Evolutionary conservation across 2,113 vertebrate species (phyloP).

Genomic region (Gallinago media): DNA sequence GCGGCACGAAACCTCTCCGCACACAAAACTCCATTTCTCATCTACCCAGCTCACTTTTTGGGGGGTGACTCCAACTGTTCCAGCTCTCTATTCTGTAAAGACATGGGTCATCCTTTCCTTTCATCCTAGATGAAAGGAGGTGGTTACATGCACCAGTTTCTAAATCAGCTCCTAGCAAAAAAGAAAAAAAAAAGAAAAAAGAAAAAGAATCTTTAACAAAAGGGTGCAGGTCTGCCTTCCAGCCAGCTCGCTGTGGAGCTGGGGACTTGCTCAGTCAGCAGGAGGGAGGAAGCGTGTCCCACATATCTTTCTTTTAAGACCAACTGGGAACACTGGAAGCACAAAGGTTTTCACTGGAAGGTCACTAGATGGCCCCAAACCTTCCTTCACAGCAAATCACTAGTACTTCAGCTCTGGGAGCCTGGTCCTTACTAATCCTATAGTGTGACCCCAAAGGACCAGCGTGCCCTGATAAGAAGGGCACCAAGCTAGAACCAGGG

Average conservation of each 20-base stretch:
- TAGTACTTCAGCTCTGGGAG: background rate
- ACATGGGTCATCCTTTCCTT: constrained; percentile 30
- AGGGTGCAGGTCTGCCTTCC: constrained; percentile 20
- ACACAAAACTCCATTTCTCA: background rate
- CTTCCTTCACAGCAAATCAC: background rate
- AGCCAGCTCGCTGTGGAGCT: background rate
- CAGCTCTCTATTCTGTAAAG: background rate
- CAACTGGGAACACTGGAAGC: constrained; percentile 35
- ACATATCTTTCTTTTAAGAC: background rate
- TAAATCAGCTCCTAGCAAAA: constrained; percentile 39
- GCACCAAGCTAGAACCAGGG: background rate
- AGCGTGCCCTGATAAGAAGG: background rate
- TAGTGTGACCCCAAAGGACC: background rate
- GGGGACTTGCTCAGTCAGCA: constrained; percentile 40
- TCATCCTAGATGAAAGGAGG: constrained; percentile 66
- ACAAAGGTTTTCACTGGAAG: background rate
- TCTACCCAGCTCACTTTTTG: background rate
- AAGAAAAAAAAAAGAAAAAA: background rate
- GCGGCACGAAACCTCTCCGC: background rate
- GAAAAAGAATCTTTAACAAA: background rate
- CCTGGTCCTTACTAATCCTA: background rate
- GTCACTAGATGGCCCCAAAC: constrained; percentile 49
- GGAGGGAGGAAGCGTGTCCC: background rate
- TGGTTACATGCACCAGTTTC: constrained; percentile 48
- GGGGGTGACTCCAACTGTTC: background rate